Conservation (phyloP, 2,113 vertebrate species). For the Corythornis cristatus region DNA sequence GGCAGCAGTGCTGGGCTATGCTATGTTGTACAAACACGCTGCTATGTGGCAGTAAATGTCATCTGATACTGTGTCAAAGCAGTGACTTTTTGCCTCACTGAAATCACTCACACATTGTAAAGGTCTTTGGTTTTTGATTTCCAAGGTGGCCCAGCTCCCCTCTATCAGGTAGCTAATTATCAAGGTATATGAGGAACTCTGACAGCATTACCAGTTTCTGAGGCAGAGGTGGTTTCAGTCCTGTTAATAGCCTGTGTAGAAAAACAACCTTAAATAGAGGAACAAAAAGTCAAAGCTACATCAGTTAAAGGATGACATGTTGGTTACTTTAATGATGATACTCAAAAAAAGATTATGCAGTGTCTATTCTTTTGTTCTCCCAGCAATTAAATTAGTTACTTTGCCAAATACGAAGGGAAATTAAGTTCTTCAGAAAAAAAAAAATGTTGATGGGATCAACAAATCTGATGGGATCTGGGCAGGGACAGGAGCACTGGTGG, state of each 20-base stretch:
- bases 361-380: not conserved
- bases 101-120: conserved; percentile 28
- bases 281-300: not conserved
- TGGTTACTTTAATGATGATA: not conserved
- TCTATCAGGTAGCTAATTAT: not conserved
- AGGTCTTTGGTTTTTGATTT: not conserved
- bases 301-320: not conserved
- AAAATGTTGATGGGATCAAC: no score
- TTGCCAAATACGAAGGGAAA: not conserved
- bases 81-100: not conserved
- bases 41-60: conserved; percentile 8
- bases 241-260: not conserved
- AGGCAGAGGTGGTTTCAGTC: not conserved
- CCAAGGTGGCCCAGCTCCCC: not conserved
- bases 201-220: not conserved
- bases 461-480: no score
- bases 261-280: not conserved
- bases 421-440: not conserved
- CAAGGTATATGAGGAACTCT: not conserved
- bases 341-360: not conserved
- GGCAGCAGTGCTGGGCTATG: conserved; percentile 23
- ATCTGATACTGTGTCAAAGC: conserved; percentile 28
- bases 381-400: not conserved
- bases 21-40: conserved; percentile 57
- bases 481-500: no score